These are phyloP conservation scores for Ceratothoa steindachneri DNA, from an alignment of 2,888 invertebrate genomes.

Conservation along the genomic window DNA sequence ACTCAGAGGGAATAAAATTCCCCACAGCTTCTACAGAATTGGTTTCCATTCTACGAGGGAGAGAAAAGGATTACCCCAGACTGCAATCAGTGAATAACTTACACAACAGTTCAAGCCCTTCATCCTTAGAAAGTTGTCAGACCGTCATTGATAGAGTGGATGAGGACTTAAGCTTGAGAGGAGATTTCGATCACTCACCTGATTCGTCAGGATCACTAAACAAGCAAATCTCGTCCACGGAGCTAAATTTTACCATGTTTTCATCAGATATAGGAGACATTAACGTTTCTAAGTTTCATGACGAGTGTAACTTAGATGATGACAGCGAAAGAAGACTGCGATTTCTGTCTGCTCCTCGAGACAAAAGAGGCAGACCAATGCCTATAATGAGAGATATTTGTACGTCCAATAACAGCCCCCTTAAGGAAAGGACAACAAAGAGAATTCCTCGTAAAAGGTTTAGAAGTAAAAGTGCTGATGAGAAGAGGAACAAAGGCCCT, in stretches of 20 bases:
- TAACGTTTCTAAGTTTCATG: not conserved
- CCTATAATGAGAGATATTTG: not conserved
- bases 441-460: not conserved
- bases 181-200: not conserved
- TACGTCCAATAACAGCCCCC: not conserved
- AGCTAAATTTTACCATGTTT: not conserved
- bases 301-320: not conserved
- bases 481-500: not conserved
- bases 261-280: not conserved
- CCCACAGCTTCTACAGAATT: not conserved
- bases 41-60: not conserved
- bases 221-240: not conserved
- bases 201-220: not conserved
- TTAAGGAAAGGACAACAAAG: not conserved
- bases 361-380: not conserved
- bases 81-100: not conserved
- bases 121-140: not conserved
- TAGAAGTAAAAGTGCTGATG: conserved; percentile 4
- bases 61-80: not conserved
- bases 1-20: not conserved
- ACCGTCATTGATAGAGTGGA: not conserved
- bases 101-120: not conserved
- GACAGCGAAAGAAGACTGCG: not conserved
- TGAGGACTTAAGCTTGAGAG: not conserved
- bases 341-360: not conserved